Conservation (phyloP, 2,797 vertebrate species). For the Acrossocheilus fasciatus region DNA sequence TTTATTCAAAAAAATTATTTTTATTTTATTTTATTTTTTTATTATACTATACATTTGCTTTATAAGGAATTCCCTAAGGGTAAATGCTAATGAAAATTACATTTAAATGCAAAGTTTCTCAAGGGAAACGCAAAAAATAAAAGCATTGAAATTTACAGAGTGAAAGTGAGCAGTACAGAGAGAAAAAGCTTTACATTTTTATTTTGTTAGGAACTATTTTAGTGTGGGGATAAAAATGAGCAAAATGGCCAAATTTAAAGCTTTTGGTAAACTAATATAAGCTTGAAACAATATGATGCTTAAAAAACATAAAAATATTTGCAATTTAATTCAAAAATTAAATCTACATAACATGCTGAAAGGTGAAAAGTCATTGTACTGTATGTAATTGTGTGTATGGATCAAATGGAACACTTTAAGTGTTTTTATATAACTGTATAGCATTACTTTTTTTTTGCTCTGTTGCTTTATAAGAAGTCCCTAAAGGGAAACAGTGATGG, state of each 20-base stretch:
- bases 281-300: neutral
- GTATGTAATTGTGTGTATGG: neutral
- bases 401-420: no score
- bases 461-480: neutral
- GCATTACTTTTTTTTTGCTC: neutral
- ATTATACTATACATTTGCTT: neutral
- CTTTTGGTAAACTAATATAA: no score
- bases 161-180: neutral
- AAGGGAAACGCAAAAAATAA: neutral
- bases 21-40: neutral
- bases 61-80: neutral
- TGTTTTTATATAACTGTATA: neutral
- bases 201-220: no score
- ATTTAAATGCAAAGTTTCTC: neutral
- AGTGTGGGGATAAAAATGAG: neutral
- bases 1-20: no score
- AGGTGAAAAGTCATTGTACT: neutral
- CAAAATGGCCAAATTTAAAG: neutral
- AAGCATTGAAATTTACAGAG: neutral
- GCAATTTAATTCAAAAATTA: neutral
- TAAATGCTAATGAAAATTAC: neutral
- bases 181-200: no score
- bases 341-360: neutral
- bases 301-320: no score
- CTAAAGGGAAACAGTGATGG: neutral